Evolutionary conservation across 1,140 invertebrate genomes (phyloP), one percentile per base, ranked within the genome.

Genomic region (Drosophila ananassae): DNA sequence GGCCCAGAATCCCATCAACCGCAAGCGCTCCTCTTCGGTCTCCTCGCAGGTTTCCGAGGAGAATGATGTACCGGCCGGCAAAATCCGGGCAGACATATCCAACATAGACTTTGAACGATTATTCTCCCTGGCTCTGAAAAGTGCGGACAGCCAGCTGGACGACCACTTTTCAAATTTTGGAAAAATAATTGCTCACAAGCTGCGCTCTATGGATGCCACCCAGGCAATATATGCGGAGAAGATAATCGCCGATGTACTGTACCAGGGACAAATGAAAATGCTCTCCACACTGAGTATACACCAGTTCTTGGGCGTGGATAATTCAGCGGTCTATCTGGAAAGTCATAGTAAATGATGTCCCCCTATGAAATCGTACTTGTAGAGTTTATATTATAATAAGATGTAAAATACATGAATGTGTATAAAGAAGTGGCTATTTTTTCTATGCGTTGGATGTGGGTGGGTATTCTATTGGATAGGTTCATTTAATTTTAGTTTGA

Each of bases 211-310:
- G 92, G 79, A 90, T 1, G 48, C 77, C 28, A 75, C 89, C 30
- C 92, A 93, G 72, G 85, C 91, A 5, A 89, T 84, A 37, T 92
- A 92, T 55, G 92, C 92, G 0, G 90, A 92, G 56, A 92, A 92
- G 68, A 80, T 93, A 13, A 92, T 93, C 51, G 84, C 87, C 28
- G 92, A 93, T 71, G 81, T 93, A 28, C 81, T 93, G 13, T 92
- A 92, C 73, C 89, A 93, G 77, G 92, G 92, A 1, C 92, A 92
- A 71, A 92, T 93, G 91, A 92, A 92, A 79, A 82, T 91, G 77
- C 66, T 91, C 6, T 89, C 90, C 6, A 53, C 85, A 34, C 56
- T 84, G 55, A 89, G 82, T 32, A 91, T 90, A 81, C 77, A 91
- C 37, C 84, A 87, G 37, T 91, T 89, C 56, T 54, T 79, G 56